Base-by-base conservation (phyloP, 2,113 vertebrate species). In the Cottus gobio region DNA sequence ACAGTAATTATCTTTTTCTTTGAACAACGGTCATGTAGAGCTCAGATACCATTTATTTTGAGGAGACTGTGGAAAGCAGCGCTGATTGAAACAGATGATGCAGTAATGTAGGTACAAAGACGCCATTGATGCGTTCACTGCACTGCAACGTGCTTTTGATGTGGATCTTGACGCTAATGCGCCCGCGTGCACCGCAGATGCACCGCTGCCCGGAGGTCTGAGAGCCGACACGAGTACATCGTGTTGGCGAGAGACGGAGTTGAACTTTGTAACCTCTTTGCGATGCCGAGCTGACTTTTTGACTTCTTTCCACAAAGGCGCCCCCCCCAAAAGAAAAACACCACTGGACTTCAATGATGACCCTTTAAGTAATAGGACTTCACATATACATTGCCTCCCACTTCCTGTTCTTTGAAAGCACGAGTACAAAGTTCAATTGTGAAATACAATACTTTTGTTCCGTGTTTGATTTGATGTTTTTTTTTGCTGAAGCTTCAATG, bases 1-100 rank as follows among this genome's bases (percentile, higher is more conserved):
- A 74, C 30, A 50, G 79, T 75, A 83, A 90, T 88, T 88, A 83
- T 87, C 66, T 80, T 57, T 80, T 57, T 46, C 78, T 77, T 67
- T 84, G 72, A 90, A 79, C 71, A 20, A 73, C 5, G 20, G 62
- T 60, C 57, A 6, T 69, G 76, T 62, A 57, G 64, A 60, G n/a
- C 44, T 85, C 71, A 66, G 52, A 18, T 64, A 10, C 68, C 16
- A 52, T 80, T 78, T 62, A 11, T 62, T 74, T 48, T 61, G 22
- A 46, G 65, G 68, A 34, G 65, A 24, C 7, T 58, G 63, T 56
- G 46, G 46, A 67, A 54, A 62, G 39, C 62, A 77, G 72, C 67
- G 66, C 52, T 5, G 5, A 31, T 56, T 36, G 0, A 52, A 48
- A 64, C 31, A 9, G 15, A 42, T 64, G 56, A 31, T 52, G 52